phyloP scores from a whole-genome alignment of 2,797 vertebrate genomes.

The Loriculus beryllinus region DNA sequence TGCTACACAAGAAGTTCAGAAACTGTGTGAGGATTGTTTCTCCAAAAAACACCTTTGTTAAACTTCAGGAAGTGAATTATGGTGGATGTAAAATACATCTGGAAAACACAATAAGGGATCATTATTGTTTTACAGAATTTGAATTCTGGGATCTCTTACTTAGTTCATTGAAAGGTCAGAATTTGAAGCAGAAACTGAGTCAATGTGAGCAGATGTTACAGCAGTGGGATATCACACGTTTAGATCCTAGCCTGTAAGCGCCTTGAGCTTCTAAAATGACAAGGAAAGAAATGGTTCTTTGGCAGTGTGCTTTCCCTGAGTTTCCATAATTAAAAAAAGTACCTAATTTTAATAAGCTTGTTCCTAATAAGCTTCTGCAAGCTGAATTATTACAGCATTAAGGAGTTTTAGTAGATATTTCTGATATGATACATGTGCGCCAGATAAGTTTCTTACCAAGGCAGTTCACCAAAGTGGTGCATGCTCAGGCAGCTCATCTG shows the following conservation, averaged over 20 bases:
- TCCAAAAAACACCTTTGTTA: not conserved
- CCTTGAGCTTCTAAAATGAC: not conserved
- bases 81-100: not conserved
- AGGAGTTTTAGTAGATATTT: not conserved
- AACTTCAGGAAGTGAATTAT: not conserved
- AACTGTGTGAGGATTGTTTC: not conserved
- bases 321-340: not conserved
- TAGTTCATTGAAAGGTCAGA: not conserved
- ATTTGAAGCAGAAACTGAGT: not conserved
- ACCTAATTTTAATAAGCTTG: not conserved
- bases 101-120: not conserved
- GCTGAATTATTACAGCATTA: not conserved
- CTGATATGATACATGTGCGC: not conserved
- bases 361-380: not conserved
- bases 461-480: not conserved
- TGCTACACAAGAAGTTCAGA: not conserved
- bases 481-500: not conserved
- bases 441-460: not conserved
- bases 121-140: not conserved
- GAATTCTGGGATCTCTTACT: not conserved
- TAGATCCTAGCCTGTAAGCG: not conserved
- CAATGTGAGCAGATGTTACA: not conserved
- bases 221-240: not conserved
- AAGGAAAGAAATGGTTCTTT: conserved; percentile 11
- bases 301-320: not conserved